phyloP scores from a whole-genome alignment of 2,113 vertebrate genomes.

The Climacteris rufus region DNA sequence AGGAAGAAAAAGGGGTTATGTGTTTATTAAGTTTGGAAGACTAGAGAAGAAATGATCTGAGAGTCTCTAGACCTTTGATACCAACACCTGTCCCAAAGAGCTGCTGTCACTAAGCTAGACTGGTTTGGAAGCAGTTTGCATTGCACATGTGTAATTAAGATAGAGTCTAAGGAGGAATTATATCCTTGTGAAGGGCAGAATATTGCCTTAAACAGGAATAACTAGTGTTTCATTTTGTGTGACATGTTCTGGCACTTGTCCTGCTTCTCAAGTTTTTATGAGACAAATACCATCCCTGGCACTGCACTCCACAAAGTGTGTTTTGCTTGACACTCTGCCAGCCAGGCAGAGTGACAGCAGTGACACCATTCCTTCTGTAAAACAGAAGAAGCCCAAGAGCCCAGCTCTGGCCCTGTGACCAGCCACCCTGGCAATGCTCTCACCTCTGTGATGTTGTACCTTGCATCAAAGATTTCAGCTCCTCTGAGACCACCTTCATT shows the following conservation, averaged over 20 bases:
- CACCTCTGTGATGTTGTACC: constrained; percentile 67
- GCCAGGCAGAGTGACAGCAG: neutral
- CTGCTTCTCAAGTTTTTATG: neutral
- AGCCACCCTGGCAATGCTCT: neutral
- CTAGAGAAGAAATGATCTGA: neutral
- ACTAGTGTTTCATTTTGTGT: neutral
- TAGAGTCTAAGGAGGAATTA: neutral
- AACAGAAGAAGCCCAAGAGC: neutral
- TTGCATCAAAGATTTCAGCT: constrained; percentile 62
- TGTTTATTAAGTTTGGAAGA: neutral
- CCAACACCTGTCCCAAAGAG: neutral
- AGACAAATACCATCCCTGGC: neutral
- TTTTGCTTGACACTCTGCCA: neutral
- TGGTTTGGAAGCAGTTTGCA: neutral
- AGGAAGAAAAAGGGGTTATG: neutral
- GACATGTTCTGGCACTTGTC: neutral
- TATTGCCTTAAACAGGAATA: neutral
- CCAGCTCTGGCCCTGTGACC: neutral
- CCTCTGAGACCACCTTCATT: constrained; percentile 49
- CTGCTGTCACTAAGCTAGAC: neutral
- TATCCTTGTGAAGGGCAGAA: neutral
- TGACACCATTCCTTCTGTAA: neutral
- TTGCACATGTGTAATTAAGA: neutral
- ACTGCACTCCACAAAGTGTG: neutral
- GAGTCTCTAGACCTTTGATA: neutral